Percentiles rank a stretch among this genome's conserved stretches.
phyloP scores from a whole-genome alignment of 2,888 invertebrate species.

The Unio pictorum region DNA sequence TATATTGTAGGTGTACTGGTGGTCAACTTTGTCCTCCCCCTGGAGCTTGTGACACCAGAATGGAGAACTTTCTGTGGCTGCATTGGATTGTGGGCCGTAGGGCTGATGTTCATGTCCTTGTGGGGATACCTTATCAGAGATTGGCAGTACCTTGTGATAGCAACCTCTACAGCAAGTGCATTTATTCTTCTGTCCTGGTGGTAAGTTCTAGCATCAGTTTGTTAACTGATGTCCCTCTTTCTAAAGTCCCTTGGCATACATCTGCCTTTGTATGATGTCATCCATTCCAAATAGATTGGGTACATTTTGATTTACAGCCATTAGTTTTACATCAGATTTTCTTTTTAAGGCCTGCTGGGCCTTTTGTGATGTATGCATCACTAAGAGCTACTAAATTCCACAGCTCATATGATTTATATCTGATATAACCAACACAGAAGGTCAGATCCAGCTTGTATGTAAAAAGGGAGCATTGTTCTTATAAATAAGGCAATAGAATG shows the following conservation, averaged over 20 bases:
- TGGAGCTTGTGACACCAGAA: conserved; percentile 65
- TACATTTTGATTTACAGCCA: too few relatives aligned
- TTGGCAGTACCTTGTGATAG: conserved; percentile 64
- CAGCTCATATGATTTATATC: too few relatives aligned
- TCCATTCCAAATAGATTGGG: neutral
- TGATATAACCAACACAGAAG: too few relatives aligned
- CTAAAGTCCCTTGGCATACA: neutral
- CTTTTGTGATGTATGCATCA: too few relatives aligned
- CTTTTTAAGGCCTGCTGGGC: too few relatives aligned
- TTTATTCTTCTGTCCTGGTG: conserved; percentile 62
- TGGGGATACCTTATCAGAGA: conserved; percentile 63
- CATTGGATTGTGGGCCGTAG: conserved; percentile 68
- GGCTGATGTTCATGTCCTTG: conserved; percentile 60
- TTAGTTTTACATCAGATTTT: too few relatives aligned
- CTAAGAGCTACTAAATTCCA: too few relatives aligned
- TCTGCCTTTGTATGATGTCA: neutral
- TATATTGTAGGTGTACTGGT: conserved; percentile 61
- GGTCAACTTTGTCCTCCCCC: conserved; percentile 67
- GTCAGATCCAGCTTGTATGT: too few relatives aligned
- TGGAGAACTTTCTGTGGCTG: conserved; percentile 69
- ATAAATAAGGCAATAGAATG: too few relatives aligned
- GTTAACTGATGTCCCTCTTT: neutral
- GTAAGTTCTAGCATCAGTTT: conserved; percentile 37
- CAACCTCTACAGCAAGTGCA: conserved; percentile 51
- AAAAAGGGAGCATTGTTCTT: too few relatives aligned